Conservation (phyloP, 2,797 vertebrate species). For the Gobio occitaniae region DNA sequence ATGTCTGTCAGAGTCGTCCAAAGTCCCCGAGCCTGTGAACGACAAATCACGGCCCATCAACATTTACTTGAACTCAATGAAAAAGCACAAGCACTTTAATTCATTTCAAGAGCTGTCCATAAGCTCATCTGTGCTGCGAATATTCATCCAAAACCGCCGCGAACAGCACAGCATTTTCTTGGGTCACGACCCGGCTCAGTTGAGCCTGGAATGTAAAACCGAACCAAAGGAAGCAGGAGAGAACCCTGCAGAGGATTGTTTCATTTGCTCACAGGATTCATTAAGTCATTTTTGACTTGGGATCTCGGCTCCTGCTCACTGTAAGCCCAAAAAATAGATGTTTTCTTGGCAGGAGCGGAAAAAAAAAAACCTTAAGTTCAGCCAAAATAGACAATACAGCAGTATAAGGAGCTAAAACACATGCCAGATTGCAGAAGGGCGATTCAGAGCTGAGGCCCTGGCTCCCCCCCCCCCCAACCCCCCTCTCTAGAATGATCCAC, state of each 20-base stretch:
- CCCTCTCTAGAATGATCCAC: slow-evolving; percentile 80
- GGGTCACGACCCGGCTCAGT: slow-evolving; percentile 46
- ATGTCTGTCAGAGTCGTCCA: background rate
- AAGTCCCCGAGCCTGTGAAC: slow-evolving; percentile 40
- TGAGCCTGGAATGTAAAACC: slow-evolving; percentile 64
- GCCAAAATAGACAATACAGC: slow-evolving; percentile 85
- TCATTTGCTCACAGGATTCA: slow-evolving; percentile 72
- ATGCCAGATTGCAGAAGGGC: slow-evolving; percentile 83
- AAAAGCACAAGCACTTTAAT: background rate
- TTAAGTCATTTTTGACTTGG: slow-evolving; percentile 72
- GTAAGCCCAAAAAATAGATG: slow-evolving; percentile 66
- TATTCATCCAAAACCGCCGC: background rate
- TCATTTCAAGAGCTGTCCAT: background rate
- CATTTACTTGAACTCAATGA: background rate
- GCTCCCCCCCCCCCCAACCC: slow-evolving; percentile 62
- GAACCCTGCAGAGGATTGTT: slow-evolving; percentile 67
- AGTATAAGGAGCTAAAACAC: slow-evolving; percentile 71
- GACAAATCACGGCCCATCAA: slow-evolving; percentile 24
- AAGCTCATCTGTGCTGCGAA: background rate
- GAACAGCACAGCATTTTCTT: slow-evolving; percentile 17
- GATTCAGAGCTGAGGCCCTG: slow-evolving; percentile 82
- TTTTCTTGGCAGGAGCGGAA: slow-evolving; percentile 62
- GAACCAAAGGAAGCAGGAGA: slow-evolving; percentile 73
- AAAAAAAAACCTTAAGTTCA: slow-evolving; percentile 74
- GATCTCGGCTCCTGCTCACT: slow-evolving; percentile 65